Conservation (phyloP, 2,113 vertebrate species). For the Myotis yumanensis region DNA sequence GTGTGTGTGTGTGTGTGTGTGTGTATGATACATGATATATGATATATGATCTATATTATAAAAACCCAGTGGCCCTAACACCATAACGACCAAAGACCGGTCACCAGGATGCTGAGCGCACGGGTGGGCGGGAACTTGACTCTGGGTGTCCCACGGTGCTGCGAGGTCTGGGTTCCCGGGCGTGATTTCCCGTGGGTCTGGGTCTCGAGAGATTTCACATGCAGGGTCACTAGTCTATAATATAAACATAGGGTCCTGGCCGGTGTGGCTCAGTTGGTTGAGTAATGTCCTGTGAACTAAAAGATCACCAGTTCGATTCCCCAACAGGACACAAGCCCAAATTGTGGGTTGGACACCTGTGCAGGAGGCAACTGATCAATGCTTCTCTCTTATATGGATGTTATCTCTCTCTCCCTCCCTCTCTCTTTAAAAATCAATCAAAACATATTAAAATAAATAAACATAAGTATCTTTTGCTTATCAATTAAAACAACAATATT, state of each 20-base stretch:
- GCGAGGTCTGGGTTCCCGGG: too few species aligned
- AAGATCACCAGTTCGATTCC: background rate
- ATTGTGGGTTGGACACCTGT: background rate
- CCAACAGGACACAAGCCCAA: too few species aligned
- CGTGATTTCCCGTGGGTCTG: too few species aligned
- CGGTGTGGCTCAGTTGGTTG: background rate
- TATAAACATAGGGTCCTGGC: background rate
- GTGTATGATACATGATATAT: too few species aligned
- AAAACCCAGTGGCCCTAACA: too few species aligned
- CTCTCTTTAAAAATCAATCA: background rate
- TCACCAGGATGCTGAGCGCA: too few species aligned
- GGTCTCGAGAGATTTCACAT: too few species aligned
- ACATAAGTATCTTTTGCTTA: background rate
- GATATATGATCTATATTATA: too few species aligned
- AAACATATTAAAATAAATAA: background rate
- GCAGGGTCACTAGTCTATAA: too few species aligned
- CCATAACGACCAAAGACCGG: too few species aligned
- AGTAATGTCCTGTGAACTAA: background rate
- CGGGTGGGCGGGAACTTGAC: too few species aligned
- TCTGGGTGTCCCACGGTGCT: too few species aligned
- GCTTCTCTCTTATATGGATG: background rate
- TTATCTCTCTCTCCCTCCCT: background rate
- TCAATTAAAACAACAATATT: background rate
- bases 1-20: background rate
- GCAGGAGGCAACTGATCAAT: background rate